A percentile compares a stretch with the other conserved stretches of the same genome.
Evolutionary conservation across 2,113 vertebrate genomes (phyloP).

Genomic region (Ceyx cyanopectus): DNA sequence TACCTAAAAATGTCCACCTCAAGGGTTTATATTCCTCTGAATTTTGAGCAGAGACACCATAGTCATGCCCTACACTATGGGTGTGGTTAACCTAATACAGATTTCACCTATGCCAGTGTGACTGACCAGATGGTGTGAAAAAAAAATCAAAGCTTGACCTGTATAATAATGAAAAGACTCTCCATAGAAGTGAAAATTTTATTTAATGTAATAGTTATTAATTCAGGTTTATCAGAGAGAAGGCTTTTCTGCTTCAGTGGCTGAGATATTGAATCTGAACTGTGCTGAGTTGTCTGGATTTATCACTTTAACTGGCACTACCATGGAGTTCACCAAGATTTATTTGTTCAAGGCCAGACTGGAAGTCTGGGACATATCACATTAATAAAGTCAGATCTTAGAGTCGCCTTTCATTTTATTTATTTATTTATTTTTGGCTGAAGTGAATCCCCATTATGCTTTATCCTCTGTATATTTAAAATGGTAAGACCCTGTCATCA

Average conservation of each 20-base stretch:
- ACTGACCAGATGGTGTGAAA: background rate
- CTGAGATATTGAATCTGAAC: background rate
- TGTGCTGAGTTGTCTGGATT: background rate
- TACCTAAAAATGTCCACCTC: background rate
- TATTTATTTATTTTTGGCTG: background rate
- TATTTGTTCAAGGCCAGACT: background rate
- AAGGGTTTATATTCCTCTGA: background rate
- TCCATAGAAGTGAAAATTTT: background rate
- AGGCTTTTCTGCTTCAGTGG: background rate
- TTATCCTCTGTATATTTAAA: background rate
- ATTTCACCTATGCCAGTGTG: background rate
- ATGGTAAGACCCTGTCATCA: background rate
- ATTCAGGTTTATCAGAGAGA: background rate
- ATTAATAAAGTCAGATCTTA: background rate
- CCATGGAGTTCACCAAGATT: accelerated
- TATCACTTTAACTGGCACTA: background rate
- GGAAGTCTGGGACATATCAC: background rate
- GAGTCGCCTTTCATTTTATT: background rate
- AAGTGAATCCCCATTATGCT: background rate
- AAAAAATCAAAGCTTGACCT: background rate
- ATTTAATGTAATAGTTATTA: background rate
- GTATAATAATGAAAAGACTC: background rate
- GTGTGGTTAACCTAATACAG: background rate
- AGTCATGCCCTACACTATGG: background rate
- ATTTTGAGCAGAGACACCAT: background rate